These are phyloP conservation scores for Enteromius argenteus DNA, from an alignment of 2,797 vertebrate genomes.

Conservation along the genomic window DNA sequence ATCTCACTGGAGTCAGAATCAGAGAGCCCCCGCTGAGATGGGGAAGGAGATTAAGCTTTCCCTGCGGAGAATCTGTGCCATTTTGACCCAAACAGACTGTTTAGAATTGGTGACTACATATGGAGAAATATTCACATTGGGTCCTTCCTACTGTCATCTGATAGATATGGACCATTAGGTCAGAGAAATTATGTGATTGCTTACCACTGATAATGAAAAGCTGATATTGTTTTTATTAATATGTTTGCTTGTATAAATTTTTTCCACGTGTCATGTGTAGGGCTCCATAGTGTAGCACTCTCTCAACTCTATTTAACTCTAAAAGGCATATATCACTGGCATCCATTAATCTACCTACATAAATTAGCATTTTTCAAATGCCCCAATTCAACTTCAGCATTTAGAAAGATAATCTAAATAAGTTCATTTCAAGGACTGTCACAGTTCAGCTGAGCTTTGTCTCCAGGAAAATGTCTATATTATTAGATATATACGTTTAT, in stretches of 20 bases:
- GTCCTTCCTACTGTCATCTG: neutral
- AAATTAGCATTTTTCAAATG: slow-evolving; percentile 47
- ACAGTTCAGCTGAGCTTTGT: slow-evolving; percentile 2
- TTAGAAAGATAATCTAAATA: neutral
- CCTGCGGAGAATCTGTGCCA: slow-evolving; percentile 33
- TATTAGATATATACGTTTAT: neutral
- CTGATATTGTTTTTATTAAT: neutral
- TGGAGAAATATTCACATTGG: slow-evolving; percentile 11
- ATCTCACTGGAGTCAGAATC: slow-evolving; percentile 41
- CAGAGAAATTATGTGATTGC: neutral
- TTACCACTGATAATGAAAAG: no score
- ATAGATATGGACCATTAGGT: neutral
- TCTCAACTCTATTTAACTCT: neutral
- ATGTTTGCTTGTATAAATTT: neutral
- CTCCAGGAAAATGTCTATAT: neutral
- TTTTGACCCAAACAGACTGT: slow-evolving; percentile 51
- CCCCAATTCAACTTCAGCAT: slow-evolving; percentile 32
- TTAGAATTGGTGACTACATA: slow-evolving; percentile 12
- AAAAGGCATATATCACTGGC: slow-evolving; percentile 14
- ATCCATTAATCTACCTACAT: slow-evolving; percentile 54
- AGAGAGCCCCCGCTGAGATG: slow-evolving; percentile 38
- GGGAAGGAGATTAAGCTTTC: slow-evolving; percentile 41
- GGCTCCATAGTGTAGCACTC: neutral
- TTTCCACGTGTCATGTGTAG: neutral
- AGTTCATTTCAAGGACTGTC: neutral